These are phyloP conservation scores for Arizona elegans DNA, from an alignment of 2,113 vertebrate genomes.

Conservation along the genomic window DNA sequence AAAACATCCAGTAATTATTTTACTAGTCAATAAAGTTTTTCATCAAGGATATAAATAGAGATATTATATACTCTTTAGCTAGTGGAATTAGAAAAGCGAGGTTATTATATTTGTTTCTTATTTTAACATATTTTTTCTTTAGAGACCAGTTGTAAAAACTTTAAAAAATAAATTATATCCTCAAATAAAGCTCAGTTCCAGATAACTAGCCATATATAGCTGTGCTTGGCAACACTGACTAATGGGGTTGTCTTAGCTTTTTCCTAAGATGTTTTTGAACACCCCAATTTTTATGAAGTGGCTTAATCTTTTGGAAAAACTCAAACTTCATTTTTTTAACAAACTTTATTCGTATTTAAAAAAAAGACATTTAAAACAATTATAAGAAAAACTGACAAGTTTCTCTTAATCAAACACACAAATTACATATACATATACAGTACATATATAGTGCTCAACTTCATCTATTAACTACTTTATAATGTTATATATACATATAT, in stretches of 20 bases:
- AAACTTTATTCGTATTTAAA: no score
- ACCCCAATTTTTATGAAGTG: background rate
- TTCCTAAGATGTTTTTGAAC: background rate
- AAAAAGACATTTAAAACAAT: no score
- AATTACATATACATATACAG: no score
- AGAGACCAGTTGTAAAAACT: background rate
- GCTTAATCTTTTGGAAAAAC: background rate
- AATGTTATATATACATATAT: no score
- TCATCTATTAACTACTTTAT: no score
- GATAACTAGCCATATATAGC: background rate
- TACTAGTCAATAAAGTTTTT: background rate
- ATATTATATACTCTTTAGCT: background rate
- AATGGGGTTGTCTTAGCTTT: background rate
- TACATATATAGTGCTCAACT: no score
- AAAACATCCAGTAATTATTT: background rate
- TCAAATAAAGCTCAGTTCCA: background rate
- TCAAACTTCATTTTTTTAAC: no score
- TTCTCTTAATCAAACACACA: no score
- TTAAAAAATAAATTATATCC: background rate
- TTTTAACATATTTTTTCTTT: background rate
- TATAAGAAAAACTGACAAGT: no score
- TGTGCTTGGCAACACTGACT: background rate
- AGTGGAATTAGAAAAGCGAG: background rate
- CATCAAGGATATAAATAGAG: background rate
- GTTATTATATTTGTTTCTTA: background rate